These are phyloP conservation scores for Acrobasis repandana DNA, from an alignment of 2,888 invertebrate genomes.

Conservation along the genomic window DNA sequence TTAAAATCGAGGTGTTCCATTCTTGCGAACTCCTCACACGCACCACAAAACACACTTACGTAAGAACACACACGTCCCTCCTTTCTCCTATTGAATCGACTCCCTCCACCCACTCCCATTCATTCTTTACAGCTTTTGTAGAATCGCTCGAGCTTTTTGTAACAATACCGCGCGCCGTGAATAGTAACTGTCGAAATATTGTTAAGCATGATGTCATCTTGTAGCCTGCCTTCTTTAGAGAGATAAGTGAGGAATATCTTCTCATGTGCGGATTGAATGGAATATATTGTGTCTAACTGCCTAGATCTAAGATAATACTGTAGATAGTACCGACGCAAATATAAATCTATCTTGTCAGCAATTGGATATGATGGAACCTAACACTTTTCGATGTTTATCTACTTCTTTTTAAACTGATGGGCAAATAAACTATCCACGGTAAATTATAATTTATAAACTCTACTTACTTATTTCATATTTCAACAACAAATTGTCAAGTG, in stretches of 20 bases:
- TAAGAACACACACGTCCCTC: conserved; percentile 63
- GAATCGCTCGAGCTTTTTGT: conserved; percentile 72
- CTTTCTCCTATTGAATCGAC: conserved; percentile 72
- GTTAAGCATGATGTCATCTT: conserved; percentile 63
- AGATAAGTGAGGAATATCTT: conserved; percentile 30
- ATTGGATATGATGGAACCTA: no score
- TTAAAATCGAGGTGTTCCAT: conserved; percentile 34
- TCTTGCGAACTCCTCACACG: conserved; percentile 45
- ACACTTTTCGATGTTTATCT: no score
- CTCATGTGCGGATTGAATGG: neutral
- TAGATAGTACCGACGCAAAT: neutral
- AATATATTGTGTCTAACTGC: neutral
- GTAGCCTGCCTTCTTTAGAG: conserved; percentile 35
- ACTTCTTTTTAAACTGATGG: no score
- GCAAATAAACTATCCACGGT: no score
- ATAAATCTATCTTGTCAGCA: no score
- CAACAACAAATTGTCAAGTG: no score
- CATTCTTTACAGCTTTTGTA: conserved; percentile 78
- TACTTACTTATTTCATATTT: no score
- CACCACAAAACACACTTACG: conserved; percentile 73
- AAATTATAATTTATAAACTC: no score
- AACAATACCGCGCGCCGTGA: conserved; percentile 62
- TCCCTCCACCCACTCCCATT: conserved; percentile 67
- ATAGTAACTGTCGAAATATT: conserved; percentile 76
- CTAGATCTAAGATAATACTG: neutral